Percentiles rank a stretch among this genome's conserved stretches.
These are phyloP conservation scores for Anoura caudifer DNA, from an alignment of 2,113 vertebrate species.

Conservation along the genomic window DNA sequence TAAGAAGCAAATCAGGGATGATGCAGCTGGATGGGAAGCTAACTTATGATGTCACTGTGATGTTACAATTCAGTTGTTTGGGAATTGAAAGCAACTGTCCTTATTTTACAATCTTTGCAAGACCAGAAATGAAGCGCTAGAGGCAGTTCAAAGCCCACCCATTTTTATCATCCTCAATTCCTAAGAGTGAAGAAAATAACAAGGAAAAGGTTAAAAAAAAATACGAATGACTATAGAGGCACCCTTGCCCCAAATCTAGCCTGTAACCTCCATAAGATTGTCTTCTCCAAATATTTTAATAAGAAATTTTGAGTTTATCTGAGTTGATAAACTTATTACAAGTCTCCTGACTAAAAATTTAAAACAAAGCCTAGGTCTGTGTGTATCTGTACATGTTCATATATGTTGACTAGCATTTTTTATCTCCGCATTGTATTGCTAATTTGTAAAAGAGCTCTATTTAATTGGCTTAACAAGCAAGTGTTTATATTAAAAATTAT, in stretches of 20 bases:
- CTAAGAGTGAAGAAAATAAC: background rate
- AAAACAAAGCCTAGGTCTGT: background rate
- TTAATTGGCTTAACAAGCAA: background rate
- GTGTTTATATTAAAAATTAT: background rate
- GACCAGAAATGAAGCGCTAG: background rate
- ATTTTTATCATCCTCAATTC: background rate
- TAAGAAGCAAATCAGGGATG: background rate
- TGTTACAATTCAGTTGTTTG: background rate
- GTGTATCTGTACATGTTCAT: background rate
- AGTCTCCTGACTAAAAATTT: background rate
- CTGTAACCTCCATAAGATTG: background rate
- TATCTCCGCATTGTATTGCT: background rate
- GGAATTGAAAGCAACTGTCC: background rate
- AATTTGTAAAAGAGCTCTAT: background rate
- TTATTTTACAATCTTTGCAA: background rate
- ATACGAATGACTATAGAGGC: background rate
- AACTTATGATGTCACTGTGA: background rate
- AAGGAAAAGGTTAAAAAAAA: background rate
- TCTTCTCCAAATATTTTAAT: background rate
- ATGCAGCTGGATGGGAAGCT: background rate
- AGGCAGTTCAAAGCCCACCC: background rate
- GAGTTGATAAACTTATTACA: background rate
- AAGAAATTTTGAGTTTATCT: background rate
- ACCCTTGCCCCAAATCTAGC: background rate
- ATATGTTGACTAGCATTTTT: background rate